Evolutionary conservation across 2,888 invertebrate species (phyloP).

Genomic region (Busseola fusca): DNA sequence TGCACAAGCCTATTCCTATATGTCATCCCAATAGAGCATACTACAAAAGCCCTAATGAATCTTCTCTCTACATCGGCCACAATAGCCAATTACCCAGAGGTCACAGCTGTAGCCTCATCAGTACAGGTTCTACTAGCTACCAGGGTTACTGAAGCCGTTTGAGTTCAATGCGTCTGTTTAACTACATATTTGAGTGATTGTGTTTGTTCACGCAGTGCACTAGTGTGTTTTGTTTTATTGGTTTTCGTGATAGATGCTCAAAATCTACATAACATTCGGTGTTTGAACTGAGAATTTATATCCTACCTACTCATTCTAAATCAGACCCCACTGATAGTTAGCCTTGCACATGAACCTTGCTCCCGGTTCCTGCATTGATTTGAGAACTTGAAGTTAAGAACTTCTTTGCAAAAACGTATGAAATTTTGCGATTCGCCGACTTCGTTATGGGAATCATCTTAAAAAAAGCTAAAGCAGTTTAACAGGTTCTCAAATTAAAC

Average conservation of each 20-base stretch:
- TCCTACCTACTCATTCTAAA: too few relatives aligned
- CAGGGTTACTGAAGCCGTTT: conserved; percentile 34
- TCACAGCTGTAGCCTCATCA: conserved; percentile 25
- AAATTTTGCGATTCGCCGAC: too few relatives aligned
- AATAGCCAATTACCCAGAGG: conserved; percentile 53
- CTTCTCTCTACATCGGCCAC: conserved; percentile 28
- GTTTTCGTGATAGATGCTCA: neutral
- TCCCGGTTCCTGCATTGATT: too few relatives aligned
- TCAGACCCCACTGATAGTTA: too few relatives aligned
- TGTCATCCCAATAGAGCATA: conserved; percentile 38
- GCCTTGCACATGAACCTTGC: too few relatives aligned
- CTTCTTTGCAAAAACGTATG: too few relatives aligned
- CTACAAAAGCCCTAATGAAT: conserved; percentile 43
- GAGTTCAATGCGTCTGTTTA: conserved; percentile 22
- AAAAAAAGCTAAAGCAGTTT: too few relatives aligned
- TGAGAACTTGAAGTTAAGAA: too few relatives aligned
- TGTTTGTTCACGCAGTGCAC: conserved; percentile 23
- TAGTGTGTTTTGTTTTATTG: conserved; percentile 24
- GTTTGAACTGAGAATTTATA: neutral
- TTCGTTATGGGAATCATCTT: too few relatives aligned
- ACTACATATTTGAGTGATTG: conserved; percentile 27
- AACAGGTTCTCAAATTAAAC: too few relatives aligned
- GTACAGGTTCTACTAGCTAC: conserved; percentile 8
- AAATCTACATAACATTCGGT: neutral
- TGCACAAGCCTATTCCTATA: conserved; percentile 14